These are phyloP conservation scores for Chrysochloris asiatica DNA, from an alignment of 2,113 vertebrate species.

Conservation along the genomic window DNA sequence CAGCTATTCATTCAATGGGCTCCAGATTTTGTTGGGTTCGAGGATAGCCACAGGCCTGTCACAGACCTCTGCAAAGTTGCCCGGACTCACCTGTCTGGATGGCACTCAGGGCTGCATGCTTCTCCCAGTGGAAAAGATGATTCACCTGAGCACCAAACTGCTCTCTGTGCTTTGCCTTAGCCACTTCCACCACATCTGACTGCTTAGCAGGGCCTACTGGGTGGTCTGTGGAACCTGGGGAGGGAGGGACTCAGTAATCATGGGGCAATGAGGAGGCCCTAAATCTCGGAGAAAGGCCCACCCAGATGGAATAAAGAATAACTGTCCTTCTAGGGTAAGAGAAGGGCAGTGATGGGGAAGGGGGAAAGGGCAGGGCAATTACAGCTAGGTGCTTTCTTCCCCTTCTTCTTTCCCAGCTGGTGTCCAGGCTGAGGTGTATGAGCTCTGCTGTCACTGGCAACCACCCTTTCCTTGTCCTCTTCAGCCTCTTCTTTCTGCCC, in stretches of 20 bases:
- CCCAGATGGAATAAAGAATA: not conserved
- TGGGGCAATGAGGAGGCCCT: not conserved
- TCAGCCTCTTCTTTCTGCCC: conserved; percentile 17
- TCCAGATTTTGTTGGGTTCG: not conserved
- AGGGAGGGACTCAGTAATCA: conserved; percentile 57
- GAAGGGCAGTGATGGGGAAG: not conserved
- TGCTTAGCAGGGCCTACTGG: conserved; percentile 60
- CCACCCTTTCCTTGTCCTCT: not conserved
- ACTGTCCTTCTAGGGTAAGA: not conserved
- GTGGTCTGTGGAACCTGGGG: conserved; percentile 57
- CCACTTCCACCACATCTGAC: conserved; percentile 57
- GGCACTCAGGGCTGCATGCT: conserved; percentile 75
- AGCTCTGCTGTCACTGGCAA: not conserved
- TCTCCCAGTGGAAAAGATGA: conserved; percentile 82
- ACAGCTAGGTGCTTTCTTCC: conserved; percentile 59
- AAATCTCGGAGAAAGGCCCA: conserved; percentile 27
- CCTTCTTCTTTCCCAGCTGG: conserved; percentile 55
- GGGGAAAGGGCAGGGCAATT: conserved; percentile 42
- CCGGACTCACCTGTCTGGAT: conserved; percentile 79
- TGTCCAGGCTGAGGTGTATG: not conserved
- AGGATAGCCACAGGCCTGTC: not conserved
- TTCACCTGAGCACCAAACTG: conserved; percentile 58
- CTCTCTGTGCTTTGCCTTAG: conserved; percentile 72
- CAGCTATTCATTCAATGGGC: not conserved
- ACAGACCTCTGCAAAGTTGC: conserved; percentile 11